Evolutionary conservation across 2,113 vertebrate genomes (phyloP).

Genomic region (Oxyruncus cristatus): DNA sequence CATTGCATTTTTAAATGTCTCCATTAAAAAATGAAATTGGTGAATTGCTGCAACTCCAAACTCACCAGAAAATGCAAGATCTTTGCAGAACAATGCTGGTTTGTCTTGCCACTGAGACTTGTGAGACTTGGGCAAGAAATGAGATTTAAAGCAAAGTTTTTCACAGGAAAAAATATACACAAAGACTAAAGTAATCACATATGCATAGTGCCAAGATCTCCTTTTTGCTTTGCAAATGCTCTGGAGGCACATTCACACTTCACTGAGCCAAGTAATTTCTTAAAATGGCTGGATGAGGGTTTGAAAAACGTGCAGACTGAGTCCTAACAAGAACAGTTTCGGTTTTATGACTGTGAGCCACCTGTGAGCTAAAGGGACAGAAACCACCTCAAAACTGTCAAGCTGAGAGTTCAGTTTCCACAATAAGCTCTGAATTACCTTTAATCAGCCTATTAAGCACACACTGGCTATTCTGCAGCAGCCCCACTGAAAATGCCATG

Average conservation of each 20-base stretch:
- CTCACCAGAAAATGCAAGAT: neutral
- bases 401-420: neutral
- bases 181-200: too few relatives aligned
- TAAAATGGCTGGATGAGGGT: constrained; percentile 11
- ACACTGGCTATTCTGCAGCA: neutral
- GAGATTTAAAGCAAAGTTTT: neutral
- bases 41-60: neutral
- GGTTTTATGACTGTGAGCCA: constrained; percentile 28
- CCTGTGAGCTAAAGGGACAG: constrained; percentile 3
- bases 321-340: constrained; percentile 3
- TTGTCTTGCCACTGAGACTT: neutral
- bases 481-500: neutral
- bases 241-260: constrained; percentile 22
- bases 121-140: neutral
- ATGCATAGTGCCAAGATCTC: constrained; percentile 1
- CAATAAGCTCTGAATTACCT: neutral
- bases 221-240: constrained; percentile 11
- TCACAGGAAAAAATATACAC: constrained; percentile 46
- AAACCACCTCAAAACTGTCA: neutral
- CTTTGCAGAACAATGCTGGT: neutral
- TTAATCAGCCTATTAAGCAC: neutral
- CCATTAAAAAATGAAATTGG: neutral
- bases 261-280: constrained; percentile 29
- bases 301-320: constrained; percentile 41
- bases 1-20: neutral